Evolutionary conservation across 2,888 invertebrate species (phyloP).

Genomic region (Xylophagus ater): DNA sequence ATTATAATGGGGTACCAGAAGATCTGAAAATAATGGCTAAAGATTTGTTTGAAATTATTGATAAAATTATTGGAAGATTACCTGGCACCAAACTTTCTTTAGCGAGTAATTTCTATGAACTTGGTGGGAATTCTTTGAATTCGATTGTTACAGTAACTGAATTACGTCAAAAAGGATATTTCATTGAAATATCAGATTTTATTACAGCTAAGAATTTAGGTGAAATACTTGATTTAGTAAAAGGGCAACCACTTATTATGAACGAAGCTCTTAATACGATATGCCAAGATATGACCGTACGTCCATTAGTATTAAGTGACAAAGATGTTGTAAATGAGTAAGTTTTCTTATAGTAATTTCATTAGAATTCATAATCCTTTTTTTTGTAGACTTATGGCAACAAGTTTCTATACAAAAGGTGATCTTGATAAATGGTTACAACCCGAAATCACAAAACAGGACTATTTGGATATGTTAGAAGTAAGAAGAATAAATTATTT

Average conservation of each 20-base stretch:
- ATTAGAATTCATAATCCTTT: not conserved
- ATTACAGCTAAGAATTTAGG: conserved; percentile 59
- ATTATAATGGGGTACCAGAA: conserved; percentile 52
- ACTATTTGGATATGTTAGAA: conserved; percentile 58
- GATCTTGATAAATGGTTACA: conserved; percentile 72
- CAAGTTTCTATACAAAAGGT: conserved; percentile 77
- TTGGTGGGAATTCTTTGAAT: conserved; percentile 80
- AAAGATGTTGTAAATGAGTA: conserved; percentile 60
- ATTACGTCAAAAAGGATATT: conserved; percentile 63
- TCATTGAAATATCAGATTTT: conserved; percentile 73
- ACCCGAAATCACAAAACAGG: conserved; percentile 52
- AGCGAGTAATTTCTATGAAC: conserved; percentile 65
- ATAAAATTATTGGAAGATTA: conserved; percentile 56
- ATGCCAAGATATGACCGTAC: conserved; percentile 31
- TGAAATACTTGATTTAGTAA: conserved; percentile 55
- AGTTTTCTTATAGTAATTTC: no score
- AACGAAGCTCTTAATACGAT: conserved; percentile 30
- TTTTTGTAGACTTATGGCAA: conserved; percentile 62
- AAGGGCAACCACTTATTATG: no score
- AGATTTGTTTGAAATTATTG: conserved; percentile 62
- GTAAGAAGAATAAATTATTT: no score
- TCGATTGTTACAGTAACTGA: conserved; percentile 72
- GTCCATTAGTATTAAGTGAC: conserved; percentile 41
- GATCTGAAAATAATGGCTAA: conserved; percentile 50
- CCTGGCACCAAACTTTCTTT: conserved; percentile 49